These are phyloP conservation scores for Chaetodon auriga DNA, from an alignment of 2,113 vertebrate species.

Conservation along the genomic window DNA sequence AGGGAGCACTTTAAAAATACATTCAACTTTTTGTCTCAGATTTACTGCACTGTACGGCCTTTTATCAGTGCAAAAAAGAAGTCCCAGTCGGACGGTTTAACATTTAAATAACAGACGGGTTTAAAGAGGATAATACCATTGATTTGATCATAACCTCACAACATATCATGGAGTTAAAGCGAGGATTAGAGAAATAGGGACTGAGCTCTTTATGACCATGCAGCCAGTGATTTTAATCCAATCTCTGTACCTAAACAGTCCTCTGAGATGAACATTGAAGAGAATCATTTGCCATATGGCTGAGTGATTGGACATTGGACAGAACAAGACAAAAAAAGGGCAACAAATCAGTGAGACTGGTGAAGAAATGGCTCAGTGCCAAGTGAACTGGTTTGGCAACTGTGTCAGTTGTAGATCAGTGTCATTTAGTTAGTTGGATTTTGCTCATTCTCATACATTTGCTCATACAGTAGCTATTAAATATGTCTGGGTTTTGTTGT, in stretches of 20 bases:
- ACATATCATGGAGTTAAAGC: slow-evolving; percentile 64
- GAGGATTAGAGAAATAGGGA: slow-evolving; percentile 70
- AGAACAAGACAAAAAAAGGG: slow-evolving; percentile 27
- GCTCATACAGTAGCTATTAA: neutral
- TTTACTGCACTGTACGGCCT: neutral
- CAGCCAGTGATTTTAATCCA: slow-evolving; percentile 74
- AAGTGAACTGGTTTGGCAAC: slow-evolving; percentile 1
- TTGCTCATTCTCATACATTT: neutral
- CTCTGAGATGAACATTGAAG: slow-evolving; percentile 24
- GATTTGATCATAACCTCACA: slow-evolving; percentile 72
- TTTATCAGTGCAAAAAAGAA: neutral
- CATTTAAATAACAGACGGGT: slow-evolving; percentile 60
- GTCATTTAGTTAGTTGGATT: neutral
- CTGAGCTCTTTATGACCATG: slow-evolving; percentile 63
- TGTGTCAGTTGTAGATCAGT: neutral
- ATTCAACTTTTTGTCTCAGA: neutral
- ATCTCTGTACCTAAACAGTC: slow-evolving; percentile 55
- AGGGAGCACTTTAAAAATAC: neutral
- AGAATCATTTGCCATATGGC: slow-evolving; percentile 60
- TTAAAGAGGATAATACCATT: slow-evolving; percentile 62
- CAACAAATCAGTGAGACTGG: slow-evolving; percentile 22
- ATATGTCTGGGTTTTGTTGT: neutral
- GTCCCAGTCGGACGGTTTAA: neutral
- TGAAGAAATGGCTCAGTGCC: slow-evolving; percentile 11
- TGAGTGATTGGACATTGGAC: slow-evolving; percentile 39